phyloP scores from a whole-genome alignment of 2,113 vertebrate genomes.

The Myocastor coypus region DNA sequence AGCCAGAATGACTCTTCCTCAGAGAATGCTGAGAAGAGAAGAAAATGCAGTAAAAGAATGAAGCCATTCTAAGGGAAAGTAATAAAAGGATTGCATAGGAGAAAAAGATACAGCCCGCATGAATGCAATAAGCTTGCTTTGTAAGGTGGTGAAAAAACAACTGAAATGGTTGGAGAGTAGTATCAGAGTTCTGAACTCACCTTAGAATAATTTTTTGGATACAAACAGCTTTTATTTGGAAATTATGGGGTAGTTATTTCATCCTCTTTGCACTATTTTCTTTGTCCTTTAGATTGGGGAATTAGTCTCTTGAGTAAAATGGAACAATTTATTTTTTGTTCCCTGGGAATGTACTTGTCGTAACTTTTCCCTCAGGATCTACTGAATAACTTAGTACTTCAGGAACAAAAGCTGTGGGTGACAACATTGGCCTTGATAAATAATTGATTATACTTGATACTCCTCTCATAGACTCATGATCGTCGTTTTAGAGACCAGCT shows the following conservation, averaged over 20 bases:
- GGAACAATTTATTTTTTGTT: conserved; percentile 50
- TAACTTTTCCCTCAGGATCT: conserved; percentile 50
- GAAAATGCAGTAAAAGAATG: conserved; percentile 29
- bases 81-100: conserved; percentile 32
- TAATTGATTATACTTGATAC: conserved; percentile 68
- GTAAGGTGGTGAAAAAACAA: conserved; percentile 52
- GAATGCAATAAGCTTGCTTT: conserved; percentile 55
- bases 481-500: conserved; percentile 55
- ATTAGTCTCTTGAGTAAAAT: conserved; percentile 49
- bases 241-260: background rate
- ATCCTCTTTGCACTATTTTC: background rate
- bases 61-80: conserved; percentile 46
- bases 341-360: conserved; percentile 46
- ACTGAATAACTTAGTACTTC: conserved; percentile 61
- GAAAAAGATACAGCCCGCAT: conserved; percentile 58
- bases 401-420: conserved; percentile 17
- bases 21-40: conserved; percentile 17
- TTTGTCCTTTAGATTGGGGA: conserved; percentile 54
- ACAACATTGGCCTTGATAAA: conserved; percentile 48
- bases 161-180: conserved; percentile 32
- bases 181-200: background rate
- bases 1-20: background rate
- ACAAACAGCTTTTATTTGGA: conserved; percentile 53
- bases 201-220: conserved; percentile 45
- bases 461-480: conserved; percentile 28